Base-by-base conservation (phyloP, 2,888 invertebrate species). In the Heliconius hortense region DNA sequence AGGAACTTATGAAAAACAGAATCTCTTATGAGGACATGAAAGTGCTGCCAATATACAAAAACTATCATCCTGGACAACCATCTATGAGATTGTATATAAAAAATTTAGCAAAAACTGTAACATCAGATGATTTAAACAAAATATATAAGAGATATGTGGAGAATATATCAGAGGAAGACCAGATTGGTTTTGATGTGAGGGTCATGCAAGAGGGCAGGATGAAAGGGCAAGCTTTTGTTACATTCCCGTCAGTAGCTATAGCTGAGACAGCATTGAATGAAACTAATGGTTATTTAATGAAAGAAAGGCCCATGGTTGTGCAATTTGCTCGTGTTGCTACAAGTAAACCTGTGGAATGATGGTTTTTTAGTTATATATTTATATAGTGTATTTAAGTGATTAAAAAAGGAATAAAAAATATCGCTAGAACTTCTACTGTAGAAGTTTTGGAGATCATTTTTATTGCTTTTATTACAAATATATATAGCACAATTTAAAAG, bases 181-280 rank as follows among this genome's bases (percentile, higher is more conserved):
- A 90, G 15, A 91, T 91, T 77, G 92, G 93, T 66, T 95, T 96
- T 88, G 95, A 95, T 87, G 95, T 98, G 7, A 95, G 97, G 82
- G 94, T 98, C 21, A 98, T 99, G 98, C 97, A 97, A 85, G 97
- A 98, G 88, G 99, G 99, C 1, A 95, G 98, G 84, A 98, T 99
- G 98, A 99, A 98, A 89, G 98, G 98, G 0, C 99, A 99, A 90
- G 98, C 98, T 0, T 99, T 99, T 94, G 95, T 99, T 0, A 97
- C 97, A 0, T 94, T 98, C 74, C 97, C 97, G 73, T 95, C 94
- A 82, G 94, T 96, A 21, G 92, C 94, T 68, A 90, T 95, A 82
- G 97, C 98, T 0, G 95, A 96, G 84, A 92, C 94, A 79, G 98
- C 98, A 15, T 87, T 98, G 0, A 93, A 95, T 82, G 97, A 97